phyloP scores from a whole-genome alignment of 2,113 vertebrate genomes.

The Asarcornis scutulata region DNA sequence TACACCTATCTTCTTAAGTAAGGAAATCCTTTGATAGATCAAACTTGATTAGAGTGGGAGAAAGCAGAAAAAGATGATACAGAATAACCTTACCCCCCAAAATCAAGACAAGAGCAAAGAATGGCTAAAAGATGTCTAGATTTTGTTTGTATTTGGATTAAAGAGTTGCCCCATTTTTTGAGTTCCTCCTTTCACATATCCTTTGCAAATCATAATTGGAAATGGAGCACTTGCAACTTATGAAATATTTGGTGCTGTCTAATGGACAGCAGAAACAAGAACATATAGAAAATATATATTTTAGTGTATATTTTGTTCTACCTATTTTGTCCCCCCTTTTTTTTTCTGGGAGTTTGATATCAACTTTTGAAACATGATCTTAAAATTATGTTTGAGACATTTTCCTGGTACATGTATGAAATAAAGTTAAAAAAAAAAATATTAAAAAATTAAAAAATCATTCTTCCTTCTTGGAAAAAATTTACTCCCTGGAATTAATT shows the following conservation, averaged over 20 bases:
- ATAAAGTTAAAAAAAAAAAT: too few relatives aligned
- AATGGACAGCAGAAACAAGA: not conserved
- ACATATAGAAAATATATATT: not conserved
- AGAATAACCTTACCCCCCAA: not conserved
- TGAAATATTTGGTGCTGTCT: not conserved
- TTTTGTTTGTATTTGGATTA: not conserved
- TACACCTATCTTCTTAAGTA: not conserved
- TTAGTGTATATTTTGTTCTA: not conserved
- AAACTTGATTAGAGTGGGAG: not conserved
- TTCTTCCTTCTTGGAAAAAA: not conserved
- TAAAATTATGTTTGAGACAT: not conserved
- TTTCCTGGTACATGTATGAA: not conserved
- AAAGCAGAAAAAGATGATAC: not conserved
- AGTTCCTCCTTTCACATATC: not conserved
- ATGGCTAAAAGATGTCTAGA: not conserved
- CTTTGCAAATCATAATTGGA: not conserved
- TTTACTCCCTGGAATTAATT: not conserved
- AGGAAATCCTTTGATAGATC: not conserved
- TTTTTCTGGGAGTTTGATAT: not conserved
- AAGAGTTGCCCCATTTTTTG: not conserved
- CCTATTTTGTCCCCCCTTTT: not conserved
- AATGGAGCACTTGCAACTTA: not conserved
- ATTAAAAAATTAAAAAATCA: not conserved
- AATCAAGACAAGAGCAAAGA: not conserved
- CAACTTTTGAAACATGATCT: not conserved